Evolutionary conservation across 2,888 invertebrate species (phyloP).

Genomic region (Tetragonula carbonaria): DNA sequence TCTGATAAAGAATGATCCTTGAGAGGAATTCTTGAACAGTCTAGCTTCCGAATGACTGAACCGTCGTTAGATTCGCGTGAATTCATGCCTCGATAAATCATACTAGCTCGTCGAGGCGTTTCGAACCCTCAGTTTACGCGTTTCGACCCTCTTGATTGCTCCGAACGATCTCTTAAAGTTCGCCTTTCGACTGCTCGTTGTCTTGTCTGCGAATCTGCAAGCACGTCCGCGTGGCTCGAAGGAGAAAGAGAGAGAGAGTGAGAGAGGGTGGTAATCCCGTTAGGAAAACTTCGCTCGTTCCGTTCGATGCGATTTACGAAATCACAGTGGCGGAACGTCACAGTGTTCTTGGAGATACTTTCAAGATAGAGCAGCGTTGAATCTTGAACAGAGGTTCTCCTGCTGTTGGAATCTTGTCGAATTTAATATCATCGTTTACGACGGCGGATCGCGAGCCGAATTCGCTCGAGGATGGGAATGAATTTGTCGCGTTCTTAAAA

Average conservation of each 20-base stretch:
- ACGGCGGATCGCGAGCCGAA: neutral
- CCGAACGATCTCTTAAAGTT: conserved; percentile 3
- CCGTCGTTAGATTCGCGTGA: conserved; percentile 1
- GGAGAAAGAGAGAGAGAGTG: too few species aligned
- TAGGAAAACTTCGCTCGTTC: conserved; percentile 38
- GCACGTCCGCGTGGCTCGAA: conserved; percentile 17
- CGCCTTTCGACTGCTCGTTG: conserved; percentile 28
- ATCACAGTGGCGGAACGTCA: neutral
- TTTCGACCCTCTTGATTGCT: conserved; percentile 15
- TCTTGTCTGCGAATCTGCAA: conserved; percentile 30
- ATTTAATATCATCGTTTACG: neutral
- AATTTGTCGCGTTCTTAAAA: conserved; percentile 10
- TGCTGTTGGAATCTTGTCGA: neutral
- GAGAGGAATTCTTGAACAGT: neutral
- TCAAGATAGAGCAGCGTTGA: neutral
- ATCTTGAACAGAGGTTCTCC: neutral
- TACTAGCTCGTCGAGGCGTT: conserved; percentile 13
- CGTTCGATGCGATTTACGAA: conserved; percentile 28
- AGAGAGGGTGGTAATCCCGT: conserved; percentile 46
- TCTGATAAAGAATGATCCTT: neutral
- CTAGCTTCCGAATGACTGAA: neutral
- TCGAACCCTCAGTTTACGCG: neutral
- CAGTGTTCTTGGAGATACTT: neutral
- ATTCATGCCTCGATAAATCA: conserved; percentile 46
- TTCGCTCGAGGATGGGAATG: neutral